Evolutionary conservation across 2,797 vertebrate genomes (phyloP), one percentile per base, ranked within the genome.

Genomic region (Peromyscus aztecus): DNA sequence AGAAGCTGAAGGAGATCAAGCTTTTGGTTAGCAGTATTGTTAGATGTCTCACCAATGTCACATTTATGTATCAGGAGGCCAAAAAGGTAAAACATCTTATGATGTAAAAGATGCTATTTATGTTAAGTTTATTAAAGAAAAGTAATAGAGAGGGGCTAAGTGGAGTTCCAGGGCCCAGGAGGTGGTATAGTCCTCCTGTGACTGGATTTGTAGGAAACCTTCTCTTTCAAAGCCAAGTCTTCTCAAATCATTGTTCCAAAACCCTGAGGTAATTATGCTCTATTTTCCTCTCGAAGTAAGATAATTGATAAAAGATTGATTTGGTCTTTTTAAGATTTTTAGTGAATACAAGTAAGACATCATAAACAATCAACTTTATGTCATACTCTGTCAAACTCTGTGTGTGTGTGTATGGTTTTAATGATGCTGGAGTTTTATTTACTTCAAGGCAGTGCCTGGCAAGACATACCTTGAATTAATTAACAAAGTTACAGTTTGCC

Each of bases 11-110:
- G 90, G 98, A 98, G 71, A 98, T 99, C 80, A 99, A 98, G 85
- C 98, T 99, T 37, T 96, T 99, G 98, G 98, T 99, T 96, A 99
- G 99, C 96, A 99, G 98, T 24, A 87, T 99, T 43, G 99, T 99
- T 0, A 99, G 99, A 24, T 99, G 99, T 97, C 97, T 99, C 86
- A 99, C 99, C 0, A 99, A 99, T 0, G 99, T 2, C 98, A 98
- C 95, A 98, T 99, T 97, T 98, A 98, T 49, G 75, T 99, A 77
- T 99, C 99, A 3, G 97, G 89, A 7, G 98, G 98, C 2, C 99
- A 98, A 43, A 99, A 99, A 96, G 99, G 99, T 97, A 99, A 99
- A 98, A 91, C 99, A 49, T 99, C 99, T 34, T 96, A 99, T 0
- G 99, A 99, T 95, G 97, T 96, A 97, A 99, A 98, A 97, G 99